Base-by-base conservation (phyloP, 2,113 vertebrate species). In the Neogobius melanostomus region DNA sequence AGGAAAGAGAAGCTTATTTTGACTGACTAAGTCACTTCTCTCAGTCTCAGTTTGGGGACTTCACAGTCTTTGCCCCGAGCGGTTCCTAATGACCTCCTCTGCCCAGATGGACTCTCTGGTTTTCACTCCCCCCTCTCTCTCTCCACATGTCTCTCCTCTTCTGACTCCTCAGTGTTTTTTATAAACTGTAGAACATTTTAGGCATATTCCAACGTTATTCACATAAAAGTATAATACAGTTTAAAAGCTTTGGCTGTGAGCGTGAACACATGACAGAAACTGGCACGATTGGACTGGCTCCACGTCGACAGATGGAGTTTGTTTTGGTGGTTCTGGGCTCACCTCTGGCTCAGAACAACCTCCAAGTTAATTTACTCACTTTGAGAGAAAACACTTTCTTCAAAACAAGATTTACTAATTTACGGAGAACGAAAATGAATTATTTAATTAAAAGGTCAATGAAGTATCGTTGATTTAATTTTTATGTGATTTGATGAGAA, bases 21-120 rank as follows among this genome's bases (percentile, higher is more conserved):
- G 17, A 57, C 54, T 17, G 16, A 21, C n/a, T n/a, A n/a, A 21
- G 53, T 56, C 53, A 56, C 9, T 59, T 42, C 28, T 36, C 28
- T 14, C 21, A 59, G 28, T 42, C 28, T 28, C 9, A 2, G 54
- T 28, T 42, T 42, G 2, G n/a, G 8, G 21, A 57, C 21, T 57
- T 11, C 56, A 59, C 21, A 80, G 81, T 91, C 88, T 72, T 84
- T 54, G 87, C 90, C 92, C 82, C 73, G 68, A 68, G 91, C 88
- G 43, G 72, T 79, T 76, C 75, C 84, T 92, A 92, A 93, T 90
- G 90, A 91, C 89, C 87, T 45, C 59, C 85, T 79, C 70, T 80
- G 82, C 69, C 90, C 88, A 92, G 90, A 91, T 90, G 90, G 86
- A 75, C 75, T n/a, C 6, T 15, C n/a, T 1, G 4, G 7, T 52